phyloP scores from a whole-genome alignment of 2,888 invertebrate genomes.

The Ophion costatus region DNA sequence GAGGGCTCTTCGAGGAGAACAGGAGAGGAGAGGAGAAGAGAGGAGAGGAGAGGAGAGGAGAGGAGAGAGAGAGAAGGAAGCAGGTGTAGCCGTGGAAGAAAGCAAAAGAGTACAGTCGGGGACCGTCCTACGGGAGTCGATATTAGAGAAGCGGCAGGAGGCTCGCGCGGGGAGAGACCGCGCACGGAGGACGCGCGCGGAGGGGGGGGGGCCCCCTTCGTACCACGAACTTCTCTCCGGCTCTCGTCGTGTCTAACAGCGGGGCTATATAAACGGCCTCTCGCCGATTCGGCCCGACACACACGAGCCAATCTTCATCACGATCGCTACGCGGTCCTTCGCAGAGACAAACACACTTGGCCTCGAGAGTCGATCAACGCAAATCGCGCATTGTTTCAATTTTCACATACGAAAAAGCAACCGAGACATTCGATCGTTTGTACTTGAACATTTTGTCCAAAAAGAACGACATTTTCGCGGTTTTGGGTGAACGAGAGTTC shows the following conservation, averaged over 20 bases:
- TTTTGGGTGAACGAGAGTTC: slow-evolving; percentile 51
- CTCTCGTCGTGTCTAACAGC: slow-evolving; percentile 62
- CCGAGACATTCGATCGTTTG: background rate
- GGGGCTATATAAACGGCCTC: slow-evolving; percentile 83
- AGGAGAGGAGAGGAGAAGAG: slow-evolving; percentile 33
- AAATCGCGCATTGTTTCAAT: slow-evolving; percentile 48
- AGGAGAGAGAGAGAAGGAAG: slow-evolving; percentile 18
- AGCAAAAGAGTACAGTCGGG: slow-evolving; percentile 47
- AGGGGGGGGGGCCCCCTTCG: slow-evolving; percentile 75
- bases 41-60: slow-evolving; percentile 43
- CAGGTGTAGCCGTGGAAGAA: slow-evolving; percentile 31
- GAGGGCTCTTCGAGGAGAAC: slow-evolving; percentile 53
- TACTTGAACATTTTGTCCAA: no score
- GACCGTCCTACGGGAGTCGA: slow-evolving; percentile 56
- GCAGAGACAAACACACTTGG: slow-evolving; percentile 45
- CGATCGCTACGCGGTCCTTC: slow-evolving; percentile 74
- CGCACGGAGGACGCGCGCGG: slow-evolving; percentile 62
- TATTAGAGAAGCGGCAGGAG: slow-evolving; percentile 35
- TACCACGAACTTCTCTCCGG: slow-evolving; percentile 31
- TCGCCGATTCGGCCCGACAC: slow-evolving; percentile 81
- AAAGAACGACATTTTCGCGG: slow-evolving; percentile 13
- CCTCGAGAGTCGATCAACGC: slow-evolving; percentile 24
- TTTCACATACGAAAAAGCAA: background rate
- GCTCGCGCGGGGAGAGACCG: slow-evolving; percentile 1
- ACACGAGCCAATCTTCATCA: slow-evolving; percentile 83